Conservation (phyloP, 2,113 vertebrate species). For the Erinaceus europaeus region DNA sequence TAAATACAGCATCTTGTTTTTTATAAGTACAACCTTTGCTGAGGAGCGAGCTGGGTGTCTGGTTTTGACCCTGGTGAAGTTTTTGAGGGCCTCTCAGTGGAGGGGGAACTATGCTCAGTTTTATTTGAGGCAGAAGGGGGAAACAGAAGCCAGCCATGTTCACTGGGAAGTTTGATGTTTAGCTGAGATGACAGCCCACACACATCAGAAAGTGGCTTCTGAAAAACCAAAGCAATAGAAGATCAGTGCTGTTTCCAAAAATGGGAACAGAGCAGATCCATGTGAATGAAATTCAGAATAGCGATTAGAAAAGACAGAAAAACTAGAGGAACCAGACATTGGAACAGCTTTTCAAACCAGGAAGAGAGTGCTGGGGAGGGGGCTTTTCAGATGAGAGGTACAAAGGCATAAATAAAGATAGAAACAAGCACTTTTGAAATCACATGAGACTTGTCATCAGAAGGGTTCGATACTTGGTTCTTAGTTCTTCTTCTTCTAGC, state of each 20-base stretch:
- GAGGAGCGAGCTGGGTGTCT: conserved; percentile 4
- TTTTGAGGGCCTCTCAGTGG: not conserved
- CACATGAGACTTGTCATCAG: not conserved
- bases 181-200: not conserved
- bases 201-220: not conserved
- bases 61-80: not conserved
- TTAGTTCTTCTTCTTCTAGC: too few relatives aligned
- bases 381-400: not conserved
- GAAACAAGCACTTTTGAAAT: conserved; percentile 2
- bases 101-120: not conserved
- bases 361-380: not conserved
- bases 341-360: not conserved
- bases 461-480: not conserved
- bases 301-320: not conserved
- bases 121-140: not conserved
- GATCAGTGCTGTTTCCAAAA: not conserved
- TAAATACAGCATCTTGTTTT: conserved; percentile 67
- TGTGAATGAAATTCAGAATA: not conserved
- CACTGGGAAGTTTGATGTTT: not conserved
- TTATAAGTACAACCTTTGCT: conserved; percentile 52
- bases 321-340: not conserved
- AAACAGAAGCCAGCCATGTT: not conserved
- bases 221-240: conserved; percentile 6
- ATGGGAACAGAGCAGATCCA: not conserved
- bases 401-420: not conserved